Base-by-base conservation (phyloP, 2,888 invertebrate genomes). In the Xestobium rufovillosum region DNA sequence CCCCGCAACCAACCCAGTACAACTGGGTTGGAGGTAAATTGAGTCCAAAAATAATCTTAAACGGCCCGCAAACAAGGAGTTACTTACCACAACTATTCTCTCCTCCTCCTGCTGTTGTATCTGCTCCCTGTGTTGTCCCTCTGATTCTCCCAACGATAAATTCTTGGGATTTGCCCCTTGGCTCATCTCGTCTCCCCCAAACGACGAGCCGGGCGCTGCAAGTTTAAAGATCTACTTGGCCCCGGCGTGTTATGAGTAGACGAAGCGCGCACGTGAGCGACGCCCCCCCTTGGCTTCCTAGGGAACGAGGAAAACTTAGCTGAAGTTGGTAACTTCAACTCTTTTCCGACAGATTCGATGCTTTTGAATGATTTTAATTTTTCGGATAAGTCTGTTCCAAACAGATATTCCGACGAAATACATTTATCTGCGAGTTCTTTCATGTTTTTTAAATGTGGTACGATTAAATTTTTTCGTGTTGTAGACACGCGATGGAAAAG, bases 401-500 rank as follows among this genome's bases (percentile, higher is more conserved):
- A 37, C n/a, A 39, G 34, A 31, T 27, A 37, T 27, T 39, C 39
- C 11, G 37, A 26, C 10, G 34, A 19, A 9, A 34, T 34, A 14
- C 16, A 34, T 17, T 31, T 36, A 29, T 40, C 38, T 2, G 38
- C 27, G 25, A 43, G 23, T 3, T 37, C 31, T 12, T 38, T 43
- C 11, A 43, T 32, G 27, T 29, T 34, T 31, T 40, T 38, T 12
- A 38, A 28, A n/a, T 17, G 29, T 9, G 40, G 32, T 14, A 34
- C 27, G 13, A 40, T 30, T 13, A 36, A 16, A 26, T 37, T 36
- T 39, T 31, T 40, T 25, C 39, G 31, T 28, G 39, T 40, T 14
- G 32, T 28, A 10, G 38, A 26, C 14, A 39, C 28, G 12, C 34
- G 31, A 34, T 42, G 42, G 37, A 40, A 42, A 3, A 42, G 27